phyloP scores from a whole-genome alignment of 2,888 invertebrate genomes.

The Leucoptera coffeella region DNA sequence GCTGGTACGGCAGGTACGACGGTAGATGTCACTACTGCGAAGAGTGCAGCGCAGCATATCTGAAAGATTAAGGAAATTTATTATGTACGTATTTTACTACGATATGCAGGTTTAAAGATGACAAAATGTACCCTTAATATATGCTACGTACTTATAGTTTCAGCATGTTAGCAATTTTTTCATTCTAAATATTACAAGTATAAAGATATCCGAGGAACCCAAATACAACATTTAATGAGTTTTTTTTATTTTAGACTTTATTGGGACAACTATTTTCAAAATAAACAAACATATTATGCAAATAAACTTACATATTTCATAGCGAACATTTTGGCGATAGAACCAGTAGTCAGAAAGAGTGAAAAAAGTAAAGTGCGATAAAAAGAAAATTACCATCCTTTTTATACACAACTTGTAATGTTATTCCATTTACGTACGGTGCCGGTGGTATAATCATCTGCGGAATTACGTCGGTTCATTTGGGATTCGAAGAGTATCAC shows the following conservation, averaged over 20 bases:
- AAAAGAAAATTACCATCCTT: constrained; percentile 22
- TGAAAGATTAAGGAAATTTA: too few relatives aligned
- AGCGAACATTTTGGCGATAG: constrained; percentile 40
- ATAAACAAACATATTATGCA: constrained; percentile 2
- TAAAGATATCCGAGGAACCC: too few relatives aligned
- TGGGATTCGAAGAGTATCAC: constrained; percentile 32
- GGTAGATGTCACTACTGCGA: constrained; percentile 3
- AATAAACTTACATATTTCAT: constrained; percentile 37
- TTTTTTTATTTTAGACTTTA: too few relatives aligned
- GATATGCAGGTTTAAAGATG: too few relatives aligned
- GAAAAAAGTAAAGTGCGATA: constrained; percentile 35
- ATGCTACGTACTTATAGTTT: too few relatives aligned
- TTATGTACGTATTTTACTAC: too few relatives aligned
- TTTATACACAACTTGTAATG: constrained; percentile 39
- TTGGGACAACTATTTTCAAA: constrained; percentile 1
- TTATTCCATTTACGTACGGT: constrained; percentile 29
- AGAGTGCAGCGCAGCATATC: too few relatives aligned
- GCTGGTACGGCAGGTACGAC: constrained; percentile 35
- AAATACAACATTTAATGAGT: too few relatives aligned
- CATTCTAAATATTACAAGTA: too few relatives aligned
- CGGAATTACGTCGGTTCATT: constrained; percentile 33
- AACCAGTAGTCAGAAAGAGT: constrained; percentile 39
- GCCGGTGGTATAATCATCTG: constrained; percentile 29
- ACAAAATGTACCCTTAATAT: too few relatives aligned
- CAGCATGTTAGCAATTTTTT: too few relatives aligned